Conservation (phyloP, 2,113 vertebrate genomes). For the Vulpes lagopus region DNA sequence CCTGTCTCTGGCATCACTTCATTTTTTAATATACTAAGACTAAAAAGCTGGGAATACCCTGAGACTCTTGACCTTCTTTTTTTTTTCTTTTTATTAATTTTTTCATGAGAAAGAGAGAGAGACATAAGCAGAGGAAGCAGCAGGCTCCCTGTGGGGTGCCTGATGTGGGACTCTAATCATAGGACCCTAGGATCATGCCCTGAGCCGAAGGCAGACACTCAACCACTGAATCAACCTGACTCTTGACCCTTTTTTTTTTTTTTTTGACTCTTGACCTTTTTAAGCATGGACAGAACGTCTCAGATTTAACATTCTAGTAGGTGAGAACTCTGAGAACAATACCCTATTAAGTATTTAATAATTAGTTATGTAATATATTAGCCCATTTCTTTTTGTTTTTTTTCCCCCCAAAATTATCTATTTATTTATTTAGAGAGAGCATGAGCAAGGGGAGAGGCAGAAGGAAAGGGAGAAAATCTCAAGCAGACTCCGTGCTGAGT, state of each 20-base stretch:
- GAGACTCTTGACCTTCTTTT: neutral
- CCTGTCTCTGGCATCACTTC: neutral
- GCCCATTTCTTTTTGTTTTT: neutral
- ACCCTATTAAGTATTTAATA: neutral
- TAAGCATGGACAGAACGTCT: neutral
- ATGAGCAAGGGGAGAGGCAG: neutral
- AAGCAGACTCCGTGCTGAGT: neutral
- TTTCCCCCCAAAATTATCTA: neutral
- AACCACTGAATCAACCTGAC: neutral
- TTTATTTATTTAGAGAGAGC: neutral
- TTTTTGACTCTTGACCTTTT: neutral
- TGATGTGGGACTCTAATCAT: no score
- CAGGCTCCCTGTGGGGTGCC: no score
- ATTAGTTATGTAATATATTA: neutral
- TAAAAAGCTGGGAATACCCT: neutral
- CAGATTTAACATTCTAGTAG: constrained; percentile 5
- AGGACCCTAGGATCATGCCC: no score
- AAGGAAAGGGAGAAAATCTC: neutral
- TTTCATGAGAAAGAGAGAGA: no score
- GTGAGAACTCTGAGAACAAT: neutral
- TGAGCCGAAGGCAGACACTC: no score
- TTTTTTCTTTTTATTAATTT: no score
- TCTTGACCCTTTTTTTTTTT: neutral
- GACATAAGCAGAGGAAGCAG: no score
- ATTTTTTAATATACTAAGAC: neutral